Evolutionary conservation across 1,140 invertebrate genomes (phyloP).

Genomic region (Eurosta solidaginis): DNA sequence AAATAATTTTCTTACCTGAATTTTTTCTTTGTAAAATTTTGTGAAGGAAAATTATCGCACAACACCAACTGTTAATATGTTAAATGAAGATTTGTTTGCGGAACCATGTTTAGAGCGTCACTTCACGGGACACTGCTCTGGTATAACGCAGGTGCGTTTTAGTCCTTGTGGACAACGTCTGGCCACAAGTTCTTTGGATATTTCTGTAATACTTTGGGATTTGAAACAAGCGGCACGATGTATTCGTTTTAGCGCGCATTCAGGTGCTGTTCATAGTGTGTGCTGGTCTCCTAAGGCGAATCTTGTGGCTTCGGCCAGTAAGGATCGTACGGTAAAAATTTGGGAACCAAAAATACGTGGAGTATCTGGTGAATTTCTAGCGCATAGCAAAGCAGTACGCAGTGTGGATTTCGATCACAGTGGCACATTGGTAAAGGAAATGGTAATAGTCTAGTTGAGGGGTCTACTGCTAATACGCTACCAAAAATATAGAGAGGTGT

Average conservation of each 20-base stretch:
- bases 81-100: conserved; percentile 2
- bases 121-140: conserved; percentile 77
- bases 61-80: background rate
- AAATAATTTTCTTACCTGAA: no score
- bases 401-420: conserved; percentile 82
- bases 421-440: conserved; percentile 65
- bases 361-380: conserved; percentile 74
- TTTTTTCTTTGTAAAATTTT: background rate
- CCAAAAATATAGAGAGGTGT: no score
- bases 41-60: background rate
- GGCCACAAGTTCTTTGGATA: conserved; percentile 77
- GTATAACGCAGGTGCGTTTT: conserved; percentile 76
- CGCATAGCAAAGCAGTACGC: conserved; percentile 77
- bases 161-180: conserved; percentile 76
- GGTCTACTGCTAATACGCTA: no score
- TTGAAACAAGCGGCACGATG: conserved; percentile 67
- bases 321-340: conserved; percentile 80
- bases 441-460: background rate
- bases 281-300: conserved; percentile 80
- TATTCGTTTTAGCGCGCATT: conserved; percentile 70
- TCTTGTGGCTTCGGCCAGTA: conserved; percentile 80
- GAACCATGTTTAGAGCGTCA: conserved; percentile 75
- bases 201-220: conserved; percentile 80
- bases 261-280: conserved; percentile 68
- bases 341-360: conserved; percentile 85